A percentile compares a stretch with the other conserved stretches of the same genome.
These are phyloP conservation scores for Rhodophaea formosa DNA, from an alignment of 2,888 invertebrate genomes.

Conservation along the genomic window DNA sequence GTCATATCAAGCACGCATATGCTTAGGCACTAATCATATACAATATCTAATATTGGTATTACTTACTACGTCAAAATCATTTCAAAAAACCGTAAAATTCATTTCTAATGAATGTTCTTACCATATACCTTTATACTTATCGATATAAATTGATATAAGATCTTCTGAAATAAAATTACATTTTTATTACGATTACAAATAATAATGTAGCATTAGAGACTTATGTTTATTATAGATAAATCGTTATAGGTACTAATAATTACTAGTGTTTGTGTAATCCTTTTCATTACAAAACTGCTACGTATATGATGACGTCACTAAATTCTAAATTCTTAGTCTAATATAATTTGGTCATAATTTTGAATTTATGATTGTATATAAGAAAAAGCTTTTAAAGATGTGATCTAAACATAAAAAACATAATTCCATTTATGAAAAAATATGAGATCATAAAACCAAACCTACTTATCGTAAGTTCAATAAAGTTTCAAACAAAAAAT, in stretches of 20 bases:
- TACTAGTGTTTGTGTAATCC: no score
- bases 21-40: slow-evolving; percentile 30
- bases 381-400: background rate
- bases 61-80: background rate
- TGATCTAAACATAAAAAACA: background rate
- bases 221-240: no score
- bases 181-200: no score
- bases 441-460: background rate
- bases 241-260: no score
- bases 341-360: background rate
- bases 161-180: no score
- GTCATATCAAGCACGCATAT: slow-evolving; percentile 25
- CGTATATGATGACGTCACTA: no score
- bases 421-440: background rate
- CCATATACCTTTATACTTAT: no score
- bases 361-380: background rate
- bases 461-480: background rate
- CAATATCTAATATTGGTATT: slow-evolving; percentile 18
- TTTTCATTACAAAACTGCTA: no score
- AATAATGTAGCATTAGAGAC: no score
- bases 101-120: no score
- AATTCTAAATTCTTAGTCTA: background rate
- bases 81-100: no score
- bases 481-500: background rate
- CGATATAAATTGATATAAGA: no score